phyloP scores from a whole-genome alignment of 2,797 vertebrate species.

The Lacerta viridis region DNA sequence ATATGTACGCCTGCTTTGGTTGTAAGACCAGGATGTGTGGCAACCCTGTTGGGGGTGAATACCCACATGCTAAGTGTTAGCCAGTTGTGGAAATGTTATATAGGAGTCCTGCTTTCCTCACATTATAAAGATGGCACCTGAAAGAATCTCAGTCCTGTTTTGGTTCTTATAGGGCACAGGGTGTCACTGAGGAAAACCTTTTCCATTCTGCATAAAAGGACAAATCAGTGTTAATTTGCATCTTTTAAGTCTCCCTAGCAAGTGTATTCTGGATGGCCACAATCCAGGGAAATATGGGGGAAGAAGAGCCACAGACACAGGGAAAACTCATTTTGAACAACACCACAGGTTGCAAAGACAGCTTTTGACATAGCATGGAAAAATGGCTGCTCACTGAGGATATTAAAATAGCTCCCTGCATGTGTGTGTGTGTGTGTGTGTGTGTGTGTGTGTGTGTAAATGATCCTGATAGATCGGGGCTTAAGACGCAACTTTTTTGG shows the following conservation, averaged over 20 bases:
- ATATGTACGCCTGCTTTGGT: background rate
- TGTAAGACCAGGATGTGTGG: background rate
- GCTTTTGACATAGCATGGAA: too few relatives aligned
- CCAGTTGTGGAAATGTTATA: background rate
- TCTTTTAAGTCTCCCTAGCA: background rate
- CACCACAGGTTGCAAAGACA: too few relatives aligned
- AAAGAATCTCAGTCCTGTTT: conserved; percentile 7
- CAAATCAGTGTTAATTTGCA: background rate
- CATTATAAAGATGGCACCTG: conserved; percentile 24
- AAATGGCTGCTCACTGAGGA: too few relatives aligned
- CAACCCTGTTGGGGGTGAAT: background rate
- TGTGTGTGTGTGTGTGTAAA: too few relatives aligned
- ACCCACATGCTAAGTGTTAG: conserved; percentile 14
- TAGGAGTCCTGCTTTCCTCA: background rate
- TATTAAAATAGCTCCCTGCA: too few relatives aligned
- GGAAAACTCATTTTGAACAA: too few relatives aligned
- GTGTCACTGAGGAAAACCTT: background rate
- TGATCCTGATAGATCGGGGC: too few relatives aligned
- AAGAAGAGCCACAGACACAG: too few relatives aligned
- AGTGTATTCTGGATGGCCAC: background rate
- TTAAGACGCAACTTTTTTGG: too few relatives aligned
- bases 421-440: too few relatives aligned
- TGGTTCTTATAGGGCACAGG: background rate
- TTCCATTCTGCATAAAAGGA: background rate
- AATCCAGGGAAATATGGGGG: background rate